Conservation (phyloP, 2,888 invertebrate genomes). For the Abscondita cerata region DNA sequence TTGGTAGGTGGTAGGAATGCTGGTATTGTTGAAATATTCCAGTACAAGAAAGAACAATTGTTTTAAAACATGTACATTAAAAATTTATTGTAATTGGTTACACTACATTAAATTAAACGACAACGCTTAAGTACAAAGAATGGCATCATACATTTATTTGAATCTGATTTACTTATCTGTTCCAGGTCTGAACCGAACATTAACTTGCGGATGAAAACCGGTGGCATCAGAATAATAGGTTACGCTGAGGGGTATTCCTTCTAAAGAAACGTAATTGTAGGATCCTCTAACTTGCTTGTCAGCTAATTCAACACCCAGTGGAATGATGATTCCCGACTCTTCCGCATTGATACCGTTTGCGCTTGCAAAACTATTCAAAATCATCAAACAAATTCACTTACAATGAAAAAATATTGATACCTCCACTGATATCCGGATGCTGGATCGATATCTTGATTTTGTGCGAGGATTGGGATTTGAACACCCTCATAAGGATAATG, state of each 20-base stretch:
- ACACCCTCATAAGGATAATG: background rate
- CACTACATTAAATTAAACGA: too few relatives aligned
- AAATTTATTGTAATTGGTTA: too few relatives aligned
- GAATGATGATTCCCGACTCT: slow-evolving; percentile 65
- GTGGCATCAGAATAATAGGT: slow-evolving; percentile 72
- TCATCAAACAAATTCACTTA: too few relatives aligned
- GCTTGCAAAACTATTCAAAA: slow-evolving; percentile 66
- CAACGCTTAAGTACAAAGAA: too few relatives aligned
- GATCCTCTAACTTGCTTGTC: slow-evolving; percentile 62
- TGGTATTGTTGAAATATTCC: too few relatives aligned
- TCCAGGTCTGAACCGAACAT: too few relatives aligned
- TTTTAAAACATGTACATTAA: too few relatives aligned
- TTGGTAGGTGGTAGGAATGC: too few relatives aligned
- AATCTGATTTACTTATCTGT: too few relatives aligned
- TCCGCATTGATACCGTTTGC: slow-evolving; percentile 69
- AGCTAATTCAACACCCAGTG: slow-evolving; percentile 59
- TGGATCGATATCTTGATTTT: background rate
- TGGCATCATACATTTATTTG: too few relatives aligned
- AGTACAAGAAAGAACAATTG: too few relatives aligned
- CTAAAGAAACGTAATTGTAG: slow-evolving; percentile 66
- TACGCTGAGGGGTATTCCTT: slow-evolving; percentile 66
- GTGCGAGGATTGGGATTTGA: background rate
- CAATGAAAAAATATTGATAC: too few relatives aligned
- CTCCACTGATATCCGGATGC: background rate
- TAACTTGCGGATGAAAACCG: slow-evolving; percentile 69